A percentile compares a stretch with the other conserved stretches of the same genome.
Conservation (phyloP, 1,140 invertebrate species). For the Geopemphigus sp. region DNA sequence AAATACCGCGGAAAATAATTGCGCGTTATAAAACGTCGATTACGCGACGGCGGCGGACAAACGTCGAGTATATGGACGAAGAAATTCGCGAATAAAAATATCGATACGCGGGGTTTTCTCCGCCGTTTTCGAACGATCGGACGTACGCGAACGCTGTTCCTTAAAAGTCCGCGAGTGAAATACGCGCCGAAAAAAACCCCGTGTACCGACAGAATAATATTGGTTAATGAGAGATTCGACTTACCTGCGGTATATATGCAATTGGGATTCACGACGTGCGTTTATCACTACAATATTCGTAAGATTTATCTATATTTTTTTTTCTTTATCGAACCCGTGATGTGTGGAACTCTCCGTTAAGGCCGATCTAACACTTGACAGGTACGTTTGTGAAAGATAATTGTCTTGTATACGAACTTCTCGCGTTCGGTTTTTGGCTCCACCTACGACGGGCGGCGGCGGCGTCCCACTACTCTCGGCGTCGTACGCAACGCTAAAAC, state of each 20-base stretch:
- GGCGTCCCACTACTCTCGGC: slow-evolving; percentile 21
- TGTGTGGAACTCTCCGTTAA: slow-evolving; percentile 17
- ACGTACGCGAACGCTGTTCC: too few relatives aligned
- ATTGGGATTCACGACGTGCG: not conserved
- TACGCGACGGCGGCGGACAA: too few relatives aligned
- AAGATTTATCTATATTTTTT: not conserved
- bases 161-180: too few relatives aligned
- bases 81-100: too few relatives aligned
- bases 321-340: slow-evolving; percentile 27
- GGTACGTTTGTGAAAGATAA: slow-evolving; percentile 43
- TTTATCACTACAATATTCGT: slow-evolving; percentile 22
- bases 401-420: slow-evolving; percentile 21
- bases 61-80: too few relatives aligned
- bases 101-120: too few relatives aligned
- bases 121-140: too few relatives aligned
- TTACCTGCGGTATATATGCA: slow-evolving; percentile 16
- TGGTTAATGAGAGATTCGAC: slow-evolving; percentile 17
- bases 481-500: not conserved
- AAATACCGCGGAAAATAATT: too few relatives aligned
- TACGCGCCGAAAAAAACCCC: too few relatives aligned
- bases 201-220: not conserved
- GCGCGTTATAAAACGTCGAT: too few relatives aligned
- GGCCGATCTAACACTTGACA: slow-evolving; percentile 43
- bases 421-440: slow-evolving; percentile 20
- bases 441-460: slow-evolving; percentile 40